Conservation (phyloP, 2,888 invertebrate species). For the Geotrupes spiniger region DNA sequence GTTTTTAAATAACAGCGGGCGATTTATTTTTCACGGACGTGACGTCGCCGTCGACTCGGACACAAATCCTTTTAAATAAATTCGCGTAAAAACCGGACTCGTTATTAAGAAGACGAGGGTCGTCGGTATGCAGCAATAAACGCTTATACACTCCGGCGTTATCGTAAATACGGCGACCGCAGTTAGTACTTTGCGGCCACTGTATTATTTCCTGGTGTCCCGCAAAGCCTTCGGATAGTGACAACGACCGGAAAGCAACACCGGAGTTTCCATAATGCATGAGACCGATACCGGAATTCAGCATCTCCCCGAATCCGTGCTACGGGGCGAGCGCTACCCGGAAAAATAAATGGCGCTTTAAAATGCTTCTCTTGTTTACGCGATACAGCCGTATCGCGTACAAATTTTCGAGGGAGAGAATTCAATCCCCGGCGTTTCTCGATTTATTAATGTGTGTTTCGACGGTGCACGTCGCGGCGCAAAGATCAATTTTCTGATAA, state of each 20-base stretch:
- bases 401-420: slow-evolving; percentile 7
- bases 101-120: no score
- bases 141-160: background rate
- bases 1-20: slow-evolving; percentile 1
- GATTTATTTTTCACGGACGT: background rate
- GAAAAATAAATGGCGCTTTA: slow-evolving; percentile 29
- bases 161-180: slow-evolving; percentile 8
- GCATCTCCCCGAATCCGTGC: slow-evolving; percentile 17
- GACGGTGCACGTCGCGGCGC: slow-evolving; percentile 8
- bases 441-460: slow-evolving; percentile 17
- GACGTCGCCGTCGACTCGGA: background rate
- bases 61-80: no score
- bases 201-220: slow-evolving; percentile 32
- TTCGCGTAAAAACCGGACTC: no score
- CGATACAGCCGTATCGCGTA: slow-evolving; percentile 8
- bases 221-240: slow-evolving; percentile 28
- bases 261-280: slow-evolving; percentile 33
- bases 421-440: slow-evolving; percentile 14
- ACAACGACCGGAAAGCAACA: slow-evolving; percentile 29
- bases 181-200: slow-evolving; percentile 22
- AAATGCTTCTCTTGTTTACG: slow-evolving; percentile 27
- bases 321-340: slow-evolving; percentile 17
- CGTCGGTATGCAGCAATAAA: no score
- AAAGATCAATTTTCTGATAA: slow-evolving; percentile 27
- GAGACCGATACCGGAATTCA: slow-evolving; percentile 31